These are phyloP conservation scores for Operophtera brumata DNA, from an alignment of 2,888 invertebrate species.

Conservation along the genomic window DNA sequence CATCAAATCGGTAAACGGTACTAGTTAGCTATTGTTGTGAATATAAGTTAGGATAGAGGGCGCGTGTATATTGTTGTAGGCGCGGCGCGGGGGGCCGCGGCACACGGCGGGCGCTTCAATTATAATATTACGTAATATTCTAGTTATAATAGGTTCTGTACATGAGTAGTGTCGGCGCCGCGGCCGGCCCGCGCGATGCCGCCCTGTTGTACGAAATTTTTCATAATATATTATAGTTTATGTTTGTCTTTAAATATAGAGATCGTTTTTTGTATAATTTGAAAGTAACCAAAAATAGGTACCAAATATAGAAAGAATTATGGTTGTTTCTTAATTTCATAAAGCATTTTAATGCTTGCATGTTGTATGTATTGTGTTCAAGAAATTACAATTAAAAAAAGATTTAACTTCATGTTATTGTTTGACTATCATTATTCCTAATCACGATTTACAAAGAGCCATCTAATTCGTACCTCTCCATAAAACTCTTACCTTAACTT, in stretches of 20 bases:
- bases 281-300: slow-evolving; percentile 79
- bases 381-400: slow-evolving; percentile 77
- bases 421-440: slow-evolving; percentile 15
- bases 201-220: slow-evolving; percentile 72
- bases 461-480: not conserved
- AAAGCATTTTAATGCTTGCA: slow-evolving; percentile 80
- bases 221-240: slow-evolving; percentile 78
- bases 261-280: slow-evolving; percentile 76
- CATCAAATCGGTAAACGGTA: slow-evolving; percentile 66
- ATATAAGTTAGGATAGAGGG: slow-evolving; percentile 51
- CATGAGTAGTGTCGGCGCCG: slow-evolving; percentile 46
- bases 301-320: slow-evolving; percentile 79
- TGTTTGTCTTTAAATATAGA: slow-evolving; percentile 76
- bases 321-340: slow-evolving; percentile 77
- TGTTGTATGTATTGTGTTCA: slow-evolving; percentile 82
- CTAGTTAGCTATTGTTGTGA: slow-evolving; percentile 72
- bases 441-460: not conserved
- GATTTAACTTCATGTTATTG: slow-evolving; percentile 54
- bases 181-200: slow-evolving; percentile 56
- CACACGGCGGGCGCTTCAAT: slow-evolving; percentile 43
- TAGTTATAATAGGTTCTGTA: slow-evolving; percentile 48
- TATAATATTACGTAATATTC: slow-evolving; percentile 45
- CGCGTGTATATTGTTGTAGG: slow-evolving; percentile 23
- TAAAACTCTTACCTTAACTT: not conserved
- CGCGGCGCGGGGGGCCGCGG: slow-evolving; percentile 36